phyloP scores from a whole-genome alignment of 2,113 vertebrate genomes.

The Aptenodytes forsteri region DNA sequence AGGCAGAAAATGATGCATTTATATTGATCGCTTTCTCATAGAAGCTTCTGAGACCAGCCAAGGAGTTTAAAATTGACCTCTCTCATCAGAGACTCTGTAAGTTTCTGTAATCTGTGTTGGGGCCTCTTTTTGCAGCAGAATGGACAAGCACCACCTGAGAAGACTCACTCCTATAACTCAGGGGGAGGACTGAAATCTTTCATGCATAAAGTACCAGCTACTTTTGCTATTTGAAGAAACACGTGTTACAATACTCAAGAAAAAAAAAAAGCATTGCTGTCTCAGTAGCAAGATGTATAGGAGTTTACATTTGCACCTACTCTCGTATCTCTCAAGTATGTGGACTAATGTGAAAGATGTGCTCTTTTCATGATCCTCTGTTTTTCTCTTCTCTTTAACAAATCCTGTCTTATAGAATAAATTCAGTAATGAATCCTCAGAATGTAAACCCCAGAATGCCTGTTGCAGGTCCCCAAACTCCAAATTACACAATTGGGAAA shows the following conservation, averaged over 20 bases:
- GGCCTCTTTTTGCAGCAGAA: not conserved
- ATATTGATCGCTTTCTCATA: not conserved
- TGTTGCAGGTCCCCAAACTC: not conserved
- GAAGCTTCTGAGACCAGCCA: not conserved
- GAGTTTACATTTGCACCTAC: not conserved
- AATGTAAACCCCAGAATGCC: not conserved
- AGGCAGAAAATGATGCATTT: not conserved
- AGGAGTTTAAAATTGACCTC: not conserved
- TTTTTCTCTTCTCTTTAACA: not conserved
- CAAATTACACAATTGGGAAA: not conserved
- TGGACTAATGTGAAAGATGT: not conserved
- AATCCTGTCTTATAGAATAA: not conserved
- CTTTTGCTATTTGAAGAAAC: not conserved
- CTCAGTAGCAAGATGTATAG: not conserved
- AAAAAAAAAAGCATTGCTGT: not conserved
- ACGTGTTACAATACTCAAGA: accelerated
- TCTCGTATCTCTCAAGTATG: not conserved
- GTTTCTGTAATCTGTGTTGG: not conserved
- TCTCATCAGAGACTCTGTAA: not conserved
- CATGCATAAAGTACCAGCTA: not conserved
- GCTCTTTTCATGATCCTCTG: not conserved
- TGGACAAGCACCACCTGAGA: accelerated
- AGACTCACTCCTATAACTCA: not conserved
- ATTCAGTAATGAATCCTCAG: not conserved
- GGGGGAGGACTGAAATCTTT: not conserved